Conservation (phyloP, 2,797 vertebrate genomes). For the Molossus alvarezi region DNA sequence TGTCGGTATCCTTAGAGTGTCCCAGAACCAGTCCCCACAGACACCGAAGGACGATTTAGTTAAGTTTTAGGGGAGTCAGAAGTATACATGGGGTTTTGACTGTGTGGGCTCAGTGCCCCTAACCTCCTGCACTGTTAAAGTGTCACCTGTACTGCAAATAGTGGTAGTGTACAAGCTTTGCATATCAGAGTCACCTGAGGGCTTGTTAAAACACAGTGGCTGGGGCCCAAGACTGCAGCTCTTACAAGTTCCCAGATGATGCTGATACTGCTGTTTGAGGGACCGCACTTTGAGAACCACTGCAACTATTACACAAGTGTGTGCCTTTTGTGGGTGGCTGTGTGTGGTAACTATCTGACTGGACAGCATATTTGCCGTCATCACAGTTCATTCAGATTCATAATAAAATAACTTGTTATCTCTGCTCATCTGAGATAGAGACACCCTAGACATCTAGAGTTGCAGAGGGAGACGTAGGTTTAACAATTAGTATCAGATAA, state of each 20-base stretch:
- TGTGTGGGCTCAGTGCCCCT: not conserved
- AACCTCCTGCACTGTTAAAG: not conserved
- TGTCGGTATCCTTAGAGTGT: not conserved
- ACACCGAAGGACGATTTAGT: not conserved
- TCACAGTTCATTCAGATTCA: not conserved
- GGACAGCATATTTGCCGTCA: not conserved
- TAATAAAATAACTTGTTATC: slow-evolving; percentile 27
- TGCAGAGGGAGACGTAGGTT: not conserved
- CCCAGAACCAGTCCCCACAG: not conserved
- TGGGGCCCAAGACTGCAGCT: not conserved
- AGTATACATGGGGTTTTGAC: not conserved
- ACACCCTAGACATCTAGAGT: not conserved
- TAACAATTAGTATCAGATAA: not conserved
- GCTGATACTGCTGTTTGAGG: not conserved
- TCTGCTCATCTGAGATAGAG: not conserved
- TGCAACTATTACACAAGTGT: not conserved
- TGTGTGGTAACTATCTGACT: not conserved
- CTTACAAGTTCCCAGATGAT: not conserved
- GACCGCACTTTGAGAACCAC: not conserved
- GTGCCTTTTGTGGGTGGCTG: not conserved
- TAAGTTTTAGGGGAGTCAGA: not conserved
- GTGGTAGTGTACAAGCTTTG: not conserved
- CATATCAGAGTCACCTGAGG: not conserved
- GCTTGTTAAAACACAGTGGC: not conserved
- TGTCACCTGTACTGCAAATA: not conserved